Conservation (phyloP, 2,888 invertebrate species). For the Desoria tigrina region DNA sequence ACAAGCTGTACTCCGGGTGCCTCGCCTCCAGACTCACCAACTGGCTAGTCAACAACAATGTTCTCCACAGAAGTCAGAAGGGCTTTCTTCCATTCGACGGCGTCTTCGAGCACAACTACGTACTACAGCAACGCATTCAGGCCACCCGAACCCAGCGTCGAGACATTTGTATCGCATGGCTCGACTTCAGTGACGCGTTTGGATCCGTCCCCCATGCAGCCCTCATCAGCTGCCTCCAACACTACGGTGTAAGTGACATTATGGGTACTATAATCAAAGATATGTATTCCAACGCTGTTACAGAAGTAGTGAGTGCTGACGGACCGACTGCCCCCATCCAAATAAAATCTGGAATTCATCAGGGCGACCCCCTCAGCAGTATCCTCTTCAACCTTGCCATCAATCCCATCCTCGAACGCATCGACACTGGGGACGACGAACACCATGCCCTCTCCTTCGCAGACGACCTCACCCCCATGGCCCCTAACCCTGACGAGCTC, state of each 20-base stretch:
- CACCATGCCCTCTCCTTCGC: conserved; percentile 43
- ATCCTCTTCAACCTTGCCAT: conserved; percentile 47
- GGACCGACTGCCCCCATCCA: conserved; percentile 32
- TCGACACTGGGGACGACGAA: conserved; percentile 24
- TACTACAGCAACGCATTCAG: conserved; percentile 17
- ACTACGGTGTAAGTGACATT: conserved; percentile 17
- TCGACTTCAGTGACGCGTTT: conserved; percentile 32
- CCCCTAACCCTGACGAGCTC: not conserved
- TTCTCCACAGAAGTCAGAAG: conserved; percentile 54
- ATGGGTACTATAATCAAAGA: conserved; percentile 14
- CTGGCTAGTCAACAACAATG: conserved; percentile 37
- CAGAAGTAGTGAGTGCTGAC: conserved; percentile 9
- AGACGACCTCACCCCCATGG: conserved; percentile 39
- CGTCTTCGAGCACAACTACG: conserved; percentile 55
- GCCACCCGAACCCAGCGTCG: not conserved
- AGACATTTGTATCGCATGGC: conserved; percentile 20
- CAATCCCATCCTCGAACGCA: conserved; percentile 22
- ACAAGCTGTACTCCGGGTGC: no score
- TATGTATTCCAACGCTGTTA: conserved; percentile 22
- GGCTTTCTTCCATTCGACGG: conserved; percentile 55
- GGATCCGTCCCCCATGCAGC: conserved; percentile 30
- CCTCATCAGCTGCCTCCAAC: conserved; percentile 6
- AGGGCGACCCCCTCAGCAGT: conserved; percentile 49
- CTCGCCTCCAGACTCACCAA: no score
- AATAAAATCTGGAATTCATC: conserved; percentile 45